Percentiles rank a stretch among this genome's conserved stretches.
These are phyloP conservation scores for Calameuta idolon DNA, from an alignment of 2,888 invertebrate species.

Conservation along the genomic window DNA sequence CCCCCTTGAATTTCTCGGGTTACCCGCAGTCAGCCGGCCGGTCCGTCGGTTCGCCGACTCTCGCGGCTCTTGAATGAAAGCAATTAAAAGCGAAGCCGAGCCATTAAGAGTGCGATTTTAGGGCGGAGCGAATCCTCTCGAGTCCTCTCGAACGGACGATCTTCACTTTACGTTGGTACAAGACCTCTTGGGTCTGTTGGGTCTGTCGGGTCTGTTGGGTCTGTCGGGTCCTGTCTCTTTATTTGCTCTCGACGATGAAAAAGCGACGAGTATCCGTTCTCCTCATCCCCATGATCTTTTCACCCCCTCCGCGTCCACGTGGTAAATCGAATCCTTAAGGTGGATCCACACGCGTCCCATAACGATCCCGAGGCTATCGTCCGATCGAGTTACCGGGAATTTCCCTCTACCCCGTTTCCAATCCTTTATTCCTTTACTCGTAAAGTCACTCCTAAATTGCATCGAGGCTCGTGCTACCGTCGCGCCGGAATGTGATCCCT, in stretches of 20 bases:
- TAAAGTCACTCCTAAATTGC: no score
- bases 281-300: not conserved
- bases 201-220: no score
- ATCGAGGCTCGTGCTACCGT: no score
- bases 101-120: constrained; percentile 8
- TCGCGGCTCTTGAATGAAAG: constrained; percentile 1
- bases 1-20: not conserved
- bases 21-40: not conserved
- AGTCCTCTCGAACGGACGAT: not conserved
- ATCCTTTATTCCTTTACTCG: constrained; percentile 16
- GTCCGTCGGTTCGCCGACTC: not conserved
- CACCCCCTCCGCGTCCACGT: not conserved
- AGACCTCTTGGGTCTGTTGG: no score
- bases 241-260: not conserved
- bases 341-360: constrained; percentile 37
- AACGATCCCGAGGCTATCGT: constrained; percentile 43
- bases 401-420: not conserved
- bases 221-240: not conserved
- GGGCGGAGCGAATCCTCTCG: constrained; percentile 8
- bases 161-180: not conserved
- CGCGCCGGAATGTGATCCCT: constrained; percentile 2
- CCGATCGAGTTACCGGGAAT: constrained; percentile 45
- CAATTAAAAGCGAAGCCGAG: constrained; percentile 4
- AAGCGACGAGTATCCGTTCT: not conserved
- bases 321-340: no score